Base-by-base conservation (phyloP, 2,113 vertebrate species). In the Poicephalus gulielmi region DNA sequence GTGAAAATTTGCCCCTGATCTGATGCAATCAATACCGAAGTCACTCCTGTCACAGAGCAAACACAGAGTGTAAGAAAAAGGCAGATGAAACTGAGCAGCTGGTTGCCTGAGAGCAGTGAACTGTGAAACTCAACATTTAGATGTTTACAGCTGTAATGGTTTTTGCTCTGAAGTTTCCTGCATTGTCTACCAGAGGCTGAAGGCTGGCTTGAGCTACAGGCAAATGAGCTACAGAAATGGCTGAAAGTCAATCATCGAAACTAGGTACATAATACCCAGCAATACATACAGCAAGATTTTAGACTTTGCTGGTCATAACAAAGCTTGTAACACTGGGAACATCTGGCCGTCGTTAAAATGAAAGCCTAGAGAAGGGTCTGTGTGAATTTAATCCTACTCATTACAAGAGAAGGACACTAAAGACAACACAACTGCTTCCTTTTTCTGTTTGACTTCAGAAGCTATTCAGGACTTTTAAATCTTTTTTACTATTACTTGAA, bases 401-500 rank as follows among this genome's bases (percentile, higher is more conserved):
- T 33, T 70, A 87, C 0, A 2, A 50, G 59, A 55, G 84, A 28
- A 53, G 78, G 43, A 71, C 27, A 44, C 63, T 4, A 25, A 70
- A 59, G 57, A 77, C 63, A 41, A 69, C 35, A 15, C 83, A n/a
- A 69, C 90, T 16, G 55, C 79, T 78, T 16, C 55, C 0, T 49
- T 74, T 33, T 31, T n/a, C 63, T 52, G 0, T 83, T 74, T 76
- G 92, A 63, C 87, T 96, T 91, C 90, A 83, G 93, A 96, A 88
- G 63, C 78, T 5, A 37, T 10, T 88, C 75, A 12, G 5, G 6
- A 46, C 66, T 66, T 86, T 92, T 91, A 30, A 6, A 69, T 78
- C 69, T 64, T 81, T 86, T 86, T 70, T 25, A 4, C 49, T 88
- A 92, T 76, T 79, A 28, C 90, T 96, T 92, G 92, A 93, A 97